Percentiles rank a stretch among this genome's conserved stretches.
phyloP scores from a whole-genome alignment of 2,888 invertebrate species.

The Drosophila tanythrix region DNA sequence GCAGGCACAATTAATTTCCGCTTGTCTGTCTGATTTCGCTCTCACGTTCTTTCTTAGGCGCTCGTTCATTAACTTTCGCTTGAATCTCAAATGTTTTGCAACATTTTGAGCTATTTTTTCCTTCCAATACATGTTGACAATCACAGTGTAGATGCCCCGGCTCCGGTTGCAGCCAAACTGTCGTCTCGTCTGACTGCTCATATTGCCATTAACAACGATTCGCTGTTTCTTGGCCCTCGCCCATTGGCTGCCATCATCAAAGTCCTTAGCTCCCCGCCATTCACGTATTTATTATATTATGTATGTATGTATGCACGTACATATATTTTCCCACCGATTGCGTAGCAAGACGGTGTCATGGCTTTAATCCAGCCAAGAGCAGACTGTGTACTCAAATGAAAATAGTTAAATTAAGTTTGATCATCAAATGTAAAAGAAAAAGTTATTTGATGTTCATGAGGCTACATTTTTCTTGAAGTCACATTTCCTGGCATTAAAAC shows the following conservation, averaged over 20 bases:
- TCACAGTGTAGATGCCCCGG: conserved; percentile 1
- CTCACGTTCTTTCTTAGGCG: not conserved
- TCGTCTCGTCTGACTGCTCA: conserved; percentile 36
- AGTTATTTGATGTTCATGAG: not conserved
- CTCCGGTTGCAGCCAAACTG: conserved; percentile 6
- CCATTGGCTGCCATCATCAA: conserved; percentile 54
- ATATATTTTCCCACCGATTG: not conserved
- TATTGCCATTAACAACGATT: conserved; percentile 48
- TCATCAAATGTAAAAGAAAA: not conserved
- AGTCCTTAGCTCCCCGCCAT: conserved; percentile 35
- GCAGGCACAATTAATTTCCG: conserved; percentile 41
- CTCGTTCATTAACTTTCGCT: conserved; percentile 12
- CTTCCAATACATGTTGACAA: conserved; percentile 28
- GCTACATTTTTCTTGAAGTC: not conserved
- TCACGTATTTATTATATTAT: conserved; percentile 30
- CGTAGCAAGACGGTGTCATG: not conserved
- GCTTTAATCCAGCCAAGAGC: not conserved
- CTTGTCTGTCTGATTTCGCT: conserved; percentile 23
- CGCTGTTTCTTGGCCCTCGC: conserved; percentile 30
- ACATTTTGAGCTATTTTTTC: conserved; percentile 24
- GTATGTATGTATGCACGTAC: not conserved
- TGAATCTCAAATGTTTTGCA: conserved; percentile 28
- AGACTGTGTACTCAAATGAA: not conserved
- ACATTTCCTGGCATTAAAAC: not conserved
- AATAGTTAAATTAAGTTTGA: not conserved